Percentiles rank a stretch among this genome's conserved stretches.
These are phyloP conservation scores for Morus bassanus DNA, from an alignment of 2,797 vertebrate species.

Conservation along the genomic window DNA sequence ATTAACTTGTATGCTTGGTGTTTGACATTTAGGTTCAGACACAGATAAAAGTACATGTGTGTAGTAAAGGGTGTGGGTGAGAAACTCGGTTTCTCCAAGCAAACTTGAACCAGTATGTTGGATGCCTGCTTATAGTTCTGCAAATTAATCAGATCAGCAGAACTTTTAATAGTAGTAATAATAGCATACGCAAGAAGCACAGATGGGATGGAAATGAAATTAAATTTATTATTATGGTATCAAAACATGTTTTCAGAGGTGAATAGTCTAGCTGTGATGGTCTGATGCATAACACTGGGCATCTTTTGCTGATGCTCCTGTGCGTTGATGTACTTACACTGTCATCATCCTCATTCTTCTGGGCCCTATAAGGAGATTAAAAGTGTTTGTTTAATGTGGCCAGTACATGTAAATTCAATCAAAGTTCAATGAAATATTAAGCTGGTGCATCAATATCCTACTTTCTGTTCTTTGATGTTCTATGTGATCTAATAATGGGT, in stretches of 20 bases:
- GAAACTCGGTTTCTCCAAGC: not conserved
- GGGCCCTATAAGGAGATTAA: not conserved
- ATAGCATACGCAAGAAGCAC: not conserved
- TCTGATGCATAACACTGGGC: not conserved
- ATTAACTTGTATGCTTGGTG: not conserved
- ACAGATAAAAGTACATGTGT: not conserved
- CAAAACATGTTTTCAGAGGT: not conserved
- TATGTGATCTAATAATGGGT: not conserved
- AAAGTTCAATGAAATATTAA: not conserved
- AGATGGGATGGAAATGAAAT: not conserved
- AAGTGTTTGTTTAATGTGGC: not conserved
- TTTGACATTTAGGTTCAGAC: not conserved
- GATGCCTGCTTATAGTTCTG: not conserved
- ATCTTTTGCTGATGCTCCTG: not conserved
- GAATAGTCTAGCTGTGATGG: not conserved
- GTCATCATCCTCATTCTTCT: not conserved
- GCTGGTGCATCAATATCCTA: not conserved
- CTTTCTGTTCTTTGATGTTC: not conserved
- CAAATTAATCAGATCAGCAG: not conserved
- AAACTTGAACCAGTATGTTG: accelerated
- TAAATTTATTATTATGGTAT: not conserved
- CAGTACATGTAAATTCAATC: not conserved
- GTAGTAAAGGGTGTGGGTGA: not conserved
- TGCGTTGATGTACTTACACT: not conserved
- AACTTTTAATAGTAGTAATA: not conserved